Percentiles rank a stretch among this genome's conserved stretches.
Conservation (phyloP, 2,797 vertebrate genomes). For the Sebastes vulpes region DNA sequence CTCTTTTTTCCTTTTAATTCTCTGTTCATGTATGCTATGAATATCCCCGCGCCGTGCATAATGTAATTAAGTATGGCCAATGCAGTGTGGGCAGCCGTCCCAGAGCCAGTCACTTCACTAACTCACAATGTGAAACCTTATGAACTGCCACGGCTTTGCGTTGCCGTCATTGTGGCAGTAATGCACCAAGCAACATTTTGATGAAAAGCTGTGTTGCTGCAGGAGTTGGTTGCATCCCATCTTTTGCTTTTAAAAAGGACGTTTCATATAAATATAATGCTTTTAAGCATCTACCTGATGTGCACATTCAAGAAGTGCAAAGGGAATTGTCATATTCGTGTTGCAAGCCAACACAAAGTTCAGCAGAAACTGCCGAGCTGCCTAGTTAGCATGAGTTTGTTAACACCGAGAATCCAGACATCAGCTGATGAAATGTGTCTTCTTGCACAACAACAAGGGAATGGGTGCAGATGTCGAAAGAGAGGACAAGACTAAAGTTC, state of each 20-base stretch:
- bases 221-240: neutral
- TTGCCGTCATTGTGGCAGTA: slow-evolving; percentile 3
- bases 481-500: slow-evolving; percentile 37
- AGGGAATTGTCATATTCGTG: neutral
- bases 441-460: slow-evolving; percentile 46
- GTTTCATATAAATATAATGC: neutral
- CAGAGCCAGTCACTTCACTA: slow-evolving; percentile 78
- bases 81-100: slow-evolving; percentile 83
- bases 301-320: neutral
- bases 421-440: slow-evolving; percentile 33
- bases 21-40: slow-evolving; percentile 73
- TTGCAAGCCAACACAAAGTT: slow-evolving; percentile 22
- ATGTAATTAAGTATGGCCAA: slow-evolving; percentile 89
- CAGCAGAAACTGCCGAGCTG: neutral
- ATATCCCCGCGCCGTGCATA: slow-evolving; percentile 75
- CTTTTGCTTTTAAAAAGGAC: neutral
- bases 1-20: slow-evolving; percentile 71
- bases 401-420: neutral
- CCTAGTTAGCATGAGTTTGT: neutral
- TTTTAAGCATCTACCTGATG: neutral
- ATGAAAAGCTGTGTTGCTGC: neutral
- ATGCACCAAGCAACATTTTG: neutral
- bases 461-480: slow-evolving; percentile 21
- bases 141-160: slow-evolving; percentile 62
- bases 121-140: slow-evolving; percentile 87